Conservation (phyloP, 2,113 vertebrate genomes). For the Chaetops frenatus region DNA sequence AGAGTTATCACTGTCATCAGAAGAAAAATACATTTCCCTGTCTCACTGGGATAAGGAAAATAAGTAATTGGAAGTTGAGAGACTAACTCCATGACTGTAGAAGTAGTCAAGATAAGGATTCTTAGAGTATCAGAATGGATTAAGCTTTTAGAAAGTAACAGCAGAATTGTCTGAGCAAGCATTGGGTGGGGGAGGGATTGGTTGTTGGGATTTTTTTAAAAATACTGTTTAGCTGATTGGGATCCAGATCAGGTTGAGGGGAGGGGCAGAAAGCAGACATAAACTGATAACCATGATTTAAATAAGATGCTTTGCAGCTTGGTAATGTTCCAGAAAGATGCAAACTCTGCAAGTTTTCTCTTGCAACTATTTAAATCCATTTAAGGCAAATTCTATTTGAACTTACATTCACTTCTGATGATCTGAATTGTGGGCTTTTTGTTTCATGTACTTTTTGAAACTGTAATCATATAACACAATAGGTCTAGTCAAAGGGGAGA, state of each 20-base stretch:
- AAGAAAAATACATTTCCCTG: background rate
- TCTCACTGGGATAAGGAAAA: background rate
- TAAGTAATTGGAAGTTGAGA: background rate
- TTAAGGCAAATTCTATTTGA: background rate
- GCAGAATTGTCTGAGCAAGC: background rate
- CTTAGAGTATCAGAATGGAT: background rate
- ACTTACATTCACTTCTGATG: background rate
- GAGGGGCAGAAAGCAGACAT: background rate
- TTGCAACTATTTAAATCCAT: background rate
- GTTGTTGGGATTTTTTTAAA: rapidly evolving
- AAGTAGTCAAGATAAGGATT: background rate
- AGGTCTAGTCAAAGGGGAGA: background rate
- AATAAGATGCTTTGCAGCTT: background rate
- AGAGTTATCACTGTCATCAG: background rate
- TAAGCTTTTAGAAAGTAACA: background rate
- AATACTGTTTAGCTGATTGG: background rate
- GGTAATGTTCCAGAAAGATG: background rate
- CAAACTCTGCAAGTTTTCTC: background rate
- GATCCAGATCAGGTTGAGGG: background rate
- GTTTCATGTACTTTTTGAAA: background rate
- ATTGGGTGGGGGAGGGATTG: rapidly evolving
- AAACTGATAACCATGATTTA: background rate
- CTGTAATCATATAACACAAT: background rate
- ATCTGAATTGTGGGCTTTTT: background rate
- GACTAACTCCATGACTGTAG: background rate